Base-by-base conservation (phyloP, 2,797 vertebrate species). In the Xiphophorus birchmanni region DNA sequence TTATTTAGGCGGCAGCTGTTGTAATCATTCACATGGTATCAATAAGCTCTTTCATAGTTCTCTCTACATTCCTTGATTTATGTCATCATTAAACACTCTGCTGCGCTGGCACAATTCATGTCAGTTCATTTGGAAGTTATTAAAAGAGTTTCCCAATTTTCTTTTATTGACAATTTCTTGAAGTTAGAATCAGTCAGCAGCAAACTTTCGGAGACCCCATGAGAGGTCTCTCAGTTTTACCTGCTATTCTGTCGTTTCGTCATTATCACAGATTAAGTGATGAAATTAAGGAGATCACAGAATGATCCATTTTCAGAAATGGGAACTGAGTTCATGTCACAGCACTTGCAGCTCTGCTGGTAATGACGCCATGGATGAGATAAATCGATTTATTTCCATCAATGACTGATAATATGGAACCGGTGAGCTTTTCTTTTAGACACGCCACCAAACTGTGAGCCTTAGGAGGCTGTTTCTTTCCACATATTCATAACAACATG, bases 131-230 rank as follows among this genome's bases (percentile, higher is more conserved):
- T 69, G 63, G 18, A 72, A 77, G 60, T 15, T 3, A 13, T 79
- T 44, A 54, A 58, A 76, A 56, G 9, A 69, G 17, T 26, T 76
- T 72, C 54, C 29, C 0, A 29, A 37, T 80, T 77, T 79, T 74
- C 9, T 63, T 9, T 42, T 32, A 73, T 69, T 52, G 71, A 87
- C 69, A 23, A 73, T 32, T 26, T 44, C 79, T 76, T 72, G 21
- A 82, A 79, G 17, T 84, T 6, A 60, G 35, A 81, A 37, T 21
- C 44, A 67, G 44, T 29, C 37, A 5, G 72, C 54, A 58, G 48
- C 9, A 72, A 82, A 80, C 35, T 0, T 75, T 54, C 42, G 7
- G 15, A 77, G 29, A 47, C 71, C 45, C 73, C 32, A 81, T 80
- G 29, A 32, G 60, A 79, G 17, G 77, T 17, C 26, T 52, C 71